Evolutionary conservation across 2,888 invertebrate species (phyloP).

Genomic region (Blomia tropicalis): DNA sequence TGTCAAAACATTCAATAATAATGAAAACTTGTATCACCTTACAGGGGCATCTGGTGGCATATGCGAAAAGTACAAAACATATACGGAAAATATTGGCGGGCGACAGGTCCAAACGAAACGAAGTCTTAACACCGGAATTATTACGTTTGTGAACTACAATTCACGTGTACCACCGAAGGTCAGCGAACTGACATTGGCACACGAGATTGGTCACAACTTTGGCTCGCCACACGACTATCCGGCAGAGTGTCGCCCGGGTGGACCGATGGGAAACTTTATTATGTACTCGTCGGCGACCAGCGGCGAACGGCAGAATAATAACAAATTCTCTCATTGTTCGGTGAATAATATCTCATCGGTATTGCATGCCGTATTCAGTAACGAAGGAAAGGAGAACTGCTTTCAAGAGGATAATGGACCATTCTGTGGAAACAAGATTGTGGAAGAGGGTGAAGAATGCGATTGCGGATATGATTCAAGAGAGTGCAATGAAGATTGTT

Average conservation of each 20-base stretch:
- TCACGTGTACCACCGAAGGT: conserved; percentile 91
- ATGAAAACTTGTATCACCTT: no score
- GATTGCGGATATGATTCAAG: conserved; percentile 85
- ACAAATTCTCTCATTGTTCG: conserved; percentile 86
- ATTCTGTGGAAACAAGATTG: conserved; percentile 98
- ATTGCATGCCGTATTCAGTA: conserved; percentile 63
- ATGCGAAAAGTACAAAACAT: conserved; percentile 92
- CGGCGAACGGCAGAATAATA: conserved; percentile 93
- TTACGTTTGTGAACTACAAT: conserved; percentile 96
- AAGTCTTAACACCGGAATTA: conserved; percentile 92
- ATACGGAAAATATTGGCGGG: conserved; percentile 85
- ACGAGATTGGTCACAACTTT: conserved; percentile 94
- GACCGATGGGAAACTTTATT: conserved; percentile 85
- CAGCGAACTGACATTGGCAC: conserved; percentile 88
- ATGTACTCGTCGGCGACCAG: conserved; percentile 99
- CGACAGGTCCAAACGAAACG: conserved; percentile 84
- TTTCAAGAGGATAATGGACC: conserved; percentile 79
- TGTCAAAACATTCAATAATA: no score
- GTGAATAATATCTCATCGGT: conserved; percentile 87
- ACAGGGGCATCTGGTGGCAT: conserved; percentile 88
- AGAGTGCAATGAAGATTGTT: conserved; percentile 68
- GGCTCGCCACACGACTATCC: conserved; percentile 95
- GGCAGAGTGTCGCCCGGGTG: conserved; percentile 67
- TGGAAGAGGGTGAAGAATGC: conserved; percentile 92
- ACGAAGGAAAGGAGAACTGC: conserved; percentile 76